phyloP scores from a whole-genome alignment of 30 jellyfish, hydroid and myxozoan species.

The Aurelia sp. region DNA sequence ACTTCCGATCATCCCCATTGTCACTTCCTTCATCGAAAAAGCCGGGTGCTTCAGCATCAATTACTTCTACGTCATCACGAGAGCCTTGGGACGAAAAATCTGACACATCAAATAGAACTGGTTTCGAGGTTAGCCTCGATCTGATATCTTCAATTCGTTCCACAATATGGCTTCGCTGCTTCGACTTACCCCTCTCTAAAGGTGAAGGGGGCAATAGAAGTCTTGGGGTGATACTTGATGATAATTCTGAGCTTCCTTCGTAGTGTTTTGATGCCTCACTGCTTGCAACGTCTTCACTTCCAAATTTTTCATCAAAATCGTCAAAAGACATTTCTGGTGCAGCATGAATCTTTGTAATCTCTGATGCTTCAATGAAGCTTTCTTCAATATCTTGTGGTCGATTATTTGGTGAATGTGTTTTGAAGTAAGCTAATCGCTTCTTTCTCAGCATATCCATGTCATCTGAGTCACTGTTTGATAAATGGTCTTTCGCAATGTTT shows the following conservation, averaged over 20 bases:
- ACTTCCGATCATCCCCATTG: neutral
- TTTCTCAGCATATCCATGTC: slow-evolving; percentile 5
- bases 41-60: neutral
- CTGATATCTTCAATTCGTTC: slow-evolving; percentile 1
- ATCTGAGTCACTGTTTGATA: neutral
- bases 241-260: slow-evolving; percentile 9
- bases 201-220: slow-evolving; percentile 31
- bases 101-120: slow-evolving; percentile 11
- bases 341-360: neutral
- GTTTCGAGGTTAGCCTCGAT: neutral
- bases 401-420: neutral
- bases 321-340: neutral
- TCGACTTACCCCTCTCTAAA: neutral
- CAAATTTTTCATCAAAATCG: neutral
- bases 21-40: slow-evolving; percentile 7
- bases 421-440: slow-evolving; percentile 41
- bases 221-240: slow-evolving; percentile 10
- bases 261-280: neutral
- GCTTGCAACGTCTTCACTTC: neutral
- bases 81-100: slow-evolving; percentile 28
- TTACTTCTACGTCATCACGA: neutral
- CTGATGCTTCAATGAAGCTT: neutral
- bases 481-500: neutral
- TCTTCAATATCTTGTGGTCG: neutral
- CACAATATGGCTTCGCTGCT: neutral